phyloP scores from a whole-genome alignment of 2,888 invertebrate genomes.

The Agonopterix subpropinquella region DNA sequence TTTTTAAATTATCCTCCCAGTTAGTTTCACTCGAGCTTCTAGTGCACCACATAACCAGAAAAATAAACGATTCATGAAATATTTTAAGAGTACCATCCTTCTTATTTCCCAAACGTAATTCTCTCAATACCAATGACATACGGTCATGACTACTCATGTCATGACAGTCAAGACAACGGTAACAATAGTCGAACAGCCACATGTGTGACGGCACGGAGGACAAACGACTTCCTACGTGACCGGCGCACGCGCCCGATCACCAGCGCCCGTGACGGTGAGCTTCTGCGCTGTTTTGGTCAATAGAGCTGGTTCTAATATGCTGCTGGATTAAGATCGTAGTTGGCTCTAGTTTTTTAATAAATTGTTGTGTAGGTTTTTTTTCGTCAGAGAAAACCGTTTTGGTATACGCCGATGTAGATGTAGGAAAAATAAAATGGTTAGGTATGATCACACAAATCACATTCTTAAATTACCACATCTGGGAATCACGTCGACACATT shows the following conservation, averaged over 20 bases:
- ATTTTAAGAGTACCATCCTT: no score
- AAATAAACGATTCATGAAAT: no score
- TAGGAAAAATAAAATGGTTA: no score
- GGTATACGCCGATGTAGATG: no score
- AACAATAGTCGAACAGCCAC: slow-evolving; percentile 37
- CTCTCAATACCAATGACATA: background rate
- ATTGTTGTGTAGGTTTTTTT: background rate
- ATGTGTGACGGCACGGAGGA: slow-evolving; percentile 36
- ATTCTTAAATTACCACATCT: no score
- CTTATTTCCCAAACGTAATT: no score
- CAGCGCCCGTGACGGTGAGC: slow-evolving; percentile 46
- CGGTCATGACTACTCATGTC: background rate
- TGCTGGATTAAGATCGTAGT: background rate
- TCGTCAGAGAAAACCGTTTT: no score
- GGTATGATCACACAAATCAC: no score
- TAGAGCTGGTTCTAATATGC: slow-evolving; percentile 11
- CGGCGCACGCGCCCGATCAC: slow-evolving; percentile 45
- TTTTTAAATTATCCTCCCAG: no score
- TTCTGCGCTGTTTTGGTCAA: slow-evolving; percentile 44
- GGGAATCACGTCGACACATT: no score
- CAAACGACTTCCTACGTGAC: slow-evolving; percentile 47
- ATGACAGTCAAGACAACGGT: slow-evolving; percentile 4
- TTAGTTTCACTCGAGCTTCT: no score
- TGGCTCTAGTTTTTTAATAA: background rate
- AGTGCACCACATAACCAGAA: no score